Evolutionary conservation across 2,888 invertebrate genomes (phyloP).

Genomic region (Metalampra italica): DNA sequence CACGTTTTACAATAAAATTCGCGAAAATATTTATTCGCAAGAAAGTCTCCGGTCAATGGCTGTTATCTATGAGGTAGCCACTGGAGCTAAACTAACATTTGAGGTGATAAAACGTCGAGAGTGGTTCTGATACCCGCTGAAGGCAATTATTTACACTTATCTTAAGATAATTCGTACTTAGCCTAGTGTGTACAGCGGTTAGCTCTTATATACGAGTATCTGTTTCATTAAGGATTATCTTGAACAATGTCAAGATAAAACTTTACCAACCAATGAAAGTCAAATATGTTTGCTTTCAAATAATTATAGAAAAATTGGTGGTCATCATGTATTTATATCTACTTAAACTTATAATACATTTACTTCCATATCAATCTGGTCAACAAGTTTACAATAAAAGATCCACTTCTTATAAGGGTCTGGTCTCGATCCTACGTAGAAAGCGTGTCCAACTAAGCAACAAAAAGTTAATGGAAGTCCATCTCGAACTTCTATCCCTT

Average conservation of each 20-base stretch:
- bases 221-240: neutral
- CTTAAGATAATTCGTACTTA: constrained; percentile 21
- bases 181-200: neutral
- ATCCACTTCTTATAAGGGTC: constrained; percentile 8
- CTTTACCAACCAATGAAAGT: neutral
- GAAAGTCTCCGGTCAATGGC: neutral
- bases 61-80: constrained; percentile 8
- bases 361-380: neutral
- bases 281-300: neutral
- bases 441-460: constrained; percentile 36
- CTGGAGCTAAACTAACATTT: constrained; percentile 24
- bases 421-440: constrained; percentile 18
- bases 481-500: constrained; percentile 35
- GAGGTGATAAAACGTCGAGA: neutral
- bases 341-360: no score
- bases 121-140: constrained; percentile 4
- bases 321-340: no score
- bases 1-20: no score
- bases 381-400: neutral
- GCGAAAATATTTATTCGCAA: no score
- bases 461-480: constrained; percentile 59
- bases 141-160: constrained; percentile 27
- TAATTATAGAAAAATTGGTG: neutral
- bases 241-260: neutral
- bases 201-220: neutral